phyloP scores from a whole-genome alignment of 2,113 vertebrate genomes.

The Tragelaphus scriptus region DNA sequence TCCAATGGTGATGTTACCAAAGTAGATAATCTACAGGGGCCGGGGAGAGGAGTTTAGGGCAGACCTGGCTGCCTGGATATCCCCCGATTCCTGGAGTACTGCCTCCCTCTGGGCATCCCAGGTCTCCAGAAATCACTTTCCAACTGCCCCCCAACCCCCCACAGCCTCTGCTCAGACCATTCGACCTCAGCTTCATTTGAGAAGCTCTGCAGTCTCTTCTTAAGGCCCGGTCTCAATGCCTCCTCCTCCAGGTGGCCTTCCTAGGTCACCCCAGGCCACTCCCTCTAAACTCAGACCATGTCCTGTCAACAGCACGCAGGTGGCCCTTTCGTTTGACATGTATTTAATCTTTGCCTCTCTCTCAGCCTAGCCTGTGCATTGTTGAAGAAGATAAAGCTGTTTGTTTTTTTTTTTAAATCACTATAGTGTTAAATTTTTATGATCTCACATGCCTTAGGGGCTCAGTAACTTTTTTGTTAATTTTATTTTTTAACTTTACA shows the following conservation, averaged over 20 bases:
- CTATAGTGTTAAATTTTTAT: neutral
- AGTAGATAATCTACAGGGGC: slow-evolving; percentile 69
- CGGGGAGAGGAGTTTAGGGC: no score
- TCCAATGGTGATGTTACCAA: slow-evolving; percentile 74
- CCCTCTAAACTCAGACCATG: neutral
- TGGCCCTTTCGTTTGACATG: neutral
- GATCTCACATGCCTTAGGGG: fast-evolving
- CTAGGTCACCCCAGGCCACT: neutral
- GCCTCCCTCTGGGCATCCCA: neutral
- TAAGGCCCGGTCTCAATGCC: no score
- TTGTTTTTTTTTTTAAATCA: neutral
- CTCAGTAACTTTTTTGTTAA: neutral
- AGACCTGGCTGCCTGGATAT: neutral
- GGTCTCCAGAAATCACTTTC: neutral
- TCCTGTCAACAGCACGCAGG: neutral
- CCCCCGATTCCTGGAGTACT: neutral
- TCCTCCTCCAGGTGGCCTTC: neutral
- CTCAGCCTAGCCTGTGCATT: neutral
- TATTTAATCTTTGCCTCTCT: neutral
- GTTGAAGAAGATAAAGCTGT: neutral
- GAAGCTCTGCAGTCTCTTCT: neutral
- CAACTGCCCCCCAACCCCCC: neutral
- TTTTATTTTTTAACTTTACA: no score
- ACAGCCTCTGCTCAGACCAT: neutral
- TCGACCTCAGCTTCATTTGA: neutral